Percentiles rank a stretch among this genome's conserved stretches.
Evolutionary conservation across 1,140 invertebrate species (phyloP).

Genomic region (Ridgeia piscesae): DNA sequence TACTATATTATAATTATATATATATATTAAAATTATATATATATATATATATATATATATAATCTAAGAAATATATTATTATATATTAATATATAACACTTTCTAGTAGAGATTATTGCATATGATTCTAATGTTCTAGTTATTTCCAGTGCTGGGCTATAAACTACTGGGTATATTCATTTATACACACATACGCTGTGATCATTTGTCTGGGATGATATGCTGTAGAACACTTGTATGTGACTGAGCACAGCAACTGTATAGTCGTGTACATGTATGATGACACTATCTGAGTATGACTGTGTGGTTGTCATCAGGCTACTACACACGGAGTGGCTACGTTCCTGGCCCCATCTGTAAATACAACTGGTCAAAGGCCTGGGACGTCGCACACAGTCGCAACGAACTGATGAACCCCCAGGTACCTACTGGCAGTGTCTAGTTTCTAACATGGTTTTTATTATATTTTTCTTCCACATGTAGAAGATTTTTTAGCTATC

Average conservation of each 20-base stretch:
- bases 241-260: too few species aligned
- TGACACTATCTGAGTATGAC: too few species aligned
- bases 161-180: too few species aligned
- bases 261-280: too few species aligned
- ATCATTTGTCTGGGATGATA: too few species aligned
- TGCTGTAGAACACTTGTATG: too few species aligned
- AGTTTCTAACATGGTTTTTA: not conserved
- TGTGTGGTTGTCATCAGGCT: constrained; percentile 40
- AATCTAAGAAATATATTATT: not conserved
- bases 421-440: not conserved
- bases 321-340: constrained; percentile 60
- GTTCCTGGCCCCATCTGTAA: constrained; percentile 60
- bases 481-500: too few species aligned
- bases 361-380: constrained; percentile 60
- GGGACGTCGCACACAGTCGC: constrained; percentile 48
- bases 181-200: too few species aligned
- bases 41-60: not conserved
- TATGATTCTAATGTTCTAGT: too few species aligned
- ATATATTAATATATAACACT: not conserved
- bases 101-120: too few species aligned
- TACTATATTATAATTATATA: not conserved
- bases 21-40: not conserved
- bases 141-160: too few species aligned
- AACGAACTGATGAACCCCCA: constrained; percentile 36
- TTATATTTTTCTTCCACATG: too few species aligned